phyloP scores from a whole-genome alignment of 2,113 vertebrate species.

The Setophaga kirtlandii region DNA sequence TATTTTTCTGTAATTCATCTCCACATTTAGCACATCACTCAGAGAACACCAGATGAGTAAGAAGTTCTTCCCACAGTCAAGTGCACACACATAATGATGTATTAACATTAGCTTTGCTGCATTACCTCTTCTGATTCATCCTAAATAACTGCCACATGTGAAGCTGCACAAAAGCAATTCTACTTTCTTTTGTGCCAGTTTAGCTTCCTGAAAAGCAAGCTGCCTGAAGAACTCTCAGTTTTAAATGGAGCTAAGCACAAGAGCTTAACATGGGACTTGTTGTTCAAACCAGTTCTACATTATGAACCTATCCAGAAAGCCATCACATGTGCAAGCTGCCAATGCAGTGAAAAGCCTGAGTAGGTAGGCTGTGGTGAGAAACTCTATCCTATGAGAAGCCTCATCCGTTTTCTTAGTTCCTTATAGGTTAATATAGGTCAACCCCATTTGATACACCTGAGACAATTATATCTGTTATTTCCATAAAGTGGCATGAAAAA shows the following conservation, averaged over 20 bases:
- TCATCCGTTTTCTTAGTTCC: not conserved
- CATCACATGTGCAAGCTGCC: not conserved
- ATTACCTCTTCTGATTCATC: not conserved
- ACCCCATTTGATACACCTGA: not conserved
- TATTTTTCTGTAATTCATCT: not conserved
- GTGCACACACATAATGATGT: not conserved
- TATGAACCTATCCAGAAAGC: not conserved
- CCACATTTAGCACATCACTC: not conserved
- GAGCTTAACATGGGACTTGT: not conserved
- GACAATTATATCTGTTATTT: not conserved
- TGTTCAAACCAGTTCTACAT: not conserved
- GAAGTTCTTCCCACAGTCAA: not conserved
- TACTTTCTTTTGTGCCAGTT: not conserved
- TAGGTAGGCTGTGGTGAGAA: not conserved
- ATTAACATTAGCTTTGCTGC: not conserved
- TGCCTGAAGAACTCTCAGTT: not conserved
- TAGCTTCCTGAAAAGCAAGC: not conserved
- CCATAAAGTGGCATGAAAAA: not conserved
- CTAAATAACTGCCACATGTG: not conserved
- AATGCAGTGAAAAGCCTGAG: not conserved
- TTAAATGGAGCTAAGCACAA: not conserved
- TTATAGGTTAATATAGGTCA: not conserved
- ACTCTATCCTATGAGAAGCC: not conserved
- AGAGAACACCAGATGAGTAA: not conserved
- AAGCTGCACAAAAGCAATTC: not conserved